Evolutionary conservation across 2,113 vertebrate genomes (phyloP).

Genomic region (Leptobrachium ailaonicum): DNA sequence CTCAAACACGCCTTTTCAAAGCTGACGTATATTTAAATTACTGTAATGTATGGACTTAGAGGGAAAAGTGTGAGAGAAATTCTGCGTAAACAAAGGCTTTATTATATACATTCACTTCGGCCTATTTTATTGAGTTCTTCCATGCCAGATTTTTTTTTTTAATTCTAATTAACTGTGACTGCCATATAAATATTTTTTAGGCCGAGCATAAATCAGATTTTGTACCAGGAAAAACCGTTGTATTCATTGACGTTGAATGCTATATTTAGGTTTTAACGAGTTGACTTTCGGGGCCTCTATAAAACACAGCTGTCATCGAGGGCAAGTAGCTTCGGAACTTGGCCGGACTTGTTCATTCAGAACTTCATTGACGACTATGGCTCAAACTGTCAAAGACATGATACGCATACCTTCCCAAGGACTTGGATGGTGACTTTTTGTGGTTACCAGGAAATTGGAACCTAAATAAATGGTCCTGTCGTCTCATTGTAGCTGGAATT

Average conservation of each 20-base stretch:
- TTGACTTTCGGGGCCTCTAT: conserved; percentile 1
- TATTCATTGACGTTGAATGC: conserved; percentile 10
- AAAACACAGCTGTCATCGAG: conserved; percentile 26
- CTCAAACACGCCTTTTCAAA: not conserved
- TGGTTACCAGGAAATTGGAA: not conserved
- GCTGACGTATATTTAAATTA: not conserved
- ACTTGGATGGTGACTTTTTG: not conserved
- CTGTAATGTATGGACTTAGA: not conserved
- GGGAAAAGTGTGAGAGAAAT: not conserved
- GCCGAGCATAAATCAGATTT: not conserved
- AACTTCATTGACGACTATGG: not conserved
- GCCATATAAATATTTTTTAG: conserved; percentile 9
- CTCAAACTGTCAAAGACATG: not conserved
- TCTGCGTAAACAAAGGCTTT: conserved; percentile 14
- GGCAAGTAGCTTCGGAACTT: not conserved
- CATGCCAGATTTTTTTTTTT: conserved; percentile 19
- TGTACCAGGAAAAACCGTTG: not conserved
- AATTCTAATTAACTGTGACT: conserved; percentile 31
- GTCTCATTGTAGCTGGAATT: no score
- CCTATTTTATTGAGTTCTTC: conserved; percentile 6
- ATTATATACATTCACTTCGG: conserved; percentile 19
- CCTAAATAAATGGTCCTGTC: no score
- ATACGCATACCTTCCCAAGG: not conserved
- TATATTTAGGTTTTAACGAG: conserved; percentile 35
- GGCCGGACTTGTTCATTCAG: not conserved